Percentiles rank a stretch among this genome's conserved stretches.
Conservation (phyloP, 2,797 vertebrate species). For the Poliocrania exsul region DNA sequence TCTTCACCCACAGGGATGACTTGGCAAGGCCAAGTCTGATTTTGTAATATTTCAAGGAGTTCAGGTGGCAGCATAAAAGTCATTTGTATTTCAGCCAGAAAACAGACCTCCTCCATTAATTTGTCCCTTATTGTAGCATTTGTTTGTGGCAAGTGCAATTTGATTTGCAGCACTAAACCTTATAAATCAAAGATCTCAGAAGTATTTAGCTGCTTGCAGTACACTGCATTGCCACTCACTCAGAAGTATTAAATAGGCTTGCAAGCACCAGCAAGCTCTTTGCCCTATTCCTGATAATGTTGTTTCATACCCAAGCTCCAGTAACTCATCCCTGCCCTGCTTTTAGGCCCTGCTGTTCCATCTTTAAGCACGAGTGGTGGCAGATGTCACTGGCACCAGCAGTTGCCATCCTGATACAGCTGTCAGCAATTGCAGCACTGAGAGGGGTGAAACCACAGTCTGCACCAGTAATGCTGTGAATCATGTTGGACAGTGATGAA, state of each 20-base stretch:
- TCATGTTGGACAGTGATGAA: fast-evolving
- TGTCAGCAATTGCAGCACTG: neutral
- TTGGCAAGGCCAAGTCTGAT: neutral
- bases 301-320: neutral
- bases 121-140: neutral
- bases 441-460: neutral
- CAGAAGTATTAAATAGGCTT: neutral
- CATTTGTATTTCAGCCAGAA: neutral
- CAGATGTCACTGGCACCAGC: neutral
- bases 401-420: neutral
- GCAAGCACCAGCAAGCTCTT: neutral
- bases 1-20: neutral
- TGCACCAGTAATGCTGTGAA: neutral
- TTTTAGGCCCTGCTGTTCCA: neutral
- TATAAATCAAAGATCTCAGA: neutral
- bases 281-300: neutral
- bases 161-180: neutral
- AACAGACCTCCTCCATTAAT: neutral
- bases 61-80: neutral
- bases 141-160: neutral
- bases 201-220: neutral
- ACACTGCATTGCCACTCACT: neutral
- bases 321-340: neutral
- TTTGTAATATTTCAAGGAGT: neutral
- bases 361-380: neutral